Conservation (phyloP, 2,888 invertebrate genomes). For the Netelia inedita region DNA sequence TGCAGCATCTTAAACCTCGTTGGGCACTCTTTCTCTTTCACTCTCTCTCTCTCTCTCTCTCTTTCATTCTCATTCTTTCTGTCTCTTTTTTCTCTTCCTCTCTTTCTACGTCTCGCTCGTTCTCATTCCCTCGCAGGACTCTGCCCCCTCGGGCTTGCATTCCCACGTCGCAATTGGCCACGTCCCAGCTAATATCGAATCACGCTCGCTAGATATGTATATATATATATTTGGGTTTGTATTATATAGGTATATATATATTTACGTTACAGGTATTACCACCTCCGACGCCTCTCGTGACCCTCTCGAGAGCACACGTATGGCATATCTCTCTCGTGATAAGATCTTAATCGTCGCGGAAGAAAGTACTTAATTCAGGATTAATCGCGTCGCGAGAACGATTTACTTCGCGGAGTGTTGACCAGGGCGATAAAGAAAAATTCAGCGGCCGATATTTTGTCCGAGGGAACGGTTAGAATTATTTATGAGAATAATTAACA, state of each 20-base stretch:
- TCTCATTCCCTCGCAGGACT: slow-evolving; percentile 35
- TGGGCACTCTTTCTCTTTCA: slow-evolving; percentile 21
- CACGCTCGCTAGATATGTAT: slow-evolving; percentile 22
- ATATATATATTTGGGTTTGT: neutral
- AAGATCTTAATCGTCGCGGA: slow-evolving; percentile 9
- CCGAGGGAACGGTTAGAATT: too few relatives aligned
- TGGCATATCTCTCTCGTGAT: slow-evolving; percentile 1
- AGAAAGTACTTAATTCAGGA: neutral
- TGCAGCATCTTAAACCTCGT: slow-evolving; percentile 34
- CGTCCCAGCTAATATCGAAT: slow-evolving; percentile 37
- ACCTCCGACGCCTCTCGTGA: slow-evolving; percentile 38
- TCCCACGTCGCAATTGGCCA: slow-evolving; percentile 64
- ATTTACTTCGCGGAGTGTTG: neutral
- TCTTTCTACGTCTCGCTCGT: slow-evolving; percentile 25
- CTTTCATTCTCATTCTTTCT: slow-evolving; percentile 33
- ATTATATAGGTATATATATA: too few relatives aligned
- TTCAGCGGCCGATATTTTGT: too few relatives aligned
- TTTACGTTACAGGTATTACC: slow-evolving; percentile 13
- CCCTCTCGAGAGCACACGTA: slow-evolving; percentile 17
- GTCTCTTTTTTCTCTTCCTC: slow-evolving; percentile 27
- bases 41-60: slow-evolving; percentile 32
- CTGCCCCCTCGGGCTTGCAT: slow-evolving; percentile 43
- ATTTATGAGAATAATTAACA: too few relatives aligned
- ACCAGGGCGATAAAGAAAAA: neutral
- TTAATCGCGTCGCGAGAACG: neutral